Conservation (phyloP, 1,140 invertebrate genomes). For the Phocides pigmalion region DNA sequence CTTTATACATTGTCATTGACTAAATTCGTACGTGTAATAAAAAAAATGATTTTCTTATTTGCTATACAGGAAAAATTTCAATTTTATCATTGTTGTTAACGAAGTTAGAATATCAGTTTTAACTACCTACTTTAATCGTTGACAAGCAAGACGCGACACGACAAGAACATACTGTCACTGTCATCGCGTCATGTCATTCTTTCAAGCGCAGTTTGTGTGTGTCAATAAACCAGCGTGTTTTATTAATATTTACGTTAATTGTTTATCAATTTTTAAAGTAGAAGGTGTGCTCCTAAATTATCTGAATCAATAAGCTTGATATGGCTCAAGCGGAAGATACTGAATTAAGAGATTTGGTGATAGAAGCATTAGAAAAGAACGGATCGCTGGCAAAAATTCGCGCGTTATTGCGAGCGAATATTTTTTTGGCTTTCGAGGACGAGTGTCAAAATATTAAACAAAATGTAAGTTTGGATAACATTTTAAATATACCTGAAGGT, state of each 20-base stretch:
- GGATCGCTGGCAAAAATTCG: constrained; percentile 81
- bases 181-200: not conserved
- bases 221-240: constrained; percentile 32
- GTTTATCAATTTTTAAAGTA: constrained; percentile 13
- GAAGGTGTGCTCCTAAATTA: constrained; percentile 13
- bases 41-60: no score
- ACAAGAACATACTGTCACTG: not conserved
- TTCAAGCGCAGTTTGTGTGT: constrained; percentile 8
- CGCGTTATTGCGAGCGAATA: constrained; percentile 77
- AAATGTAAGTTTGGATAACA: constrained; percentile 71
- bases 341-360: constrained; percentile 78
- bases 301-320: constrained; percentile 29
- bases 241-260: constrained; percentile 13
- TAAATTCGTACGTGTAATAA: no score
- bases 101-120: no score
- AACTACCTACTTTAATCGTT: no score
- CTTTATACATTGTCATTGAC: no score
- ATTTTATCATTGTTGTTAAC: no score
- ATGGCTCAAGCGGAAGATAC: constrained; percentile 82
- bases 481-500: constrained; percentile 74
- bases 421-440: constrained; percentile 81
- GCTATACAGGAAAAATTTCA: no score
- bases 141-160: not conserved
- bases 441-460: constrained; percentile 75
- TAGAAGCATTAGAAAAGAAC: constrained; percentile 81